phyloP scores from a whole-genome alignment of 2,888 invertebrate species.

The Brachycybe producta region DNA sequence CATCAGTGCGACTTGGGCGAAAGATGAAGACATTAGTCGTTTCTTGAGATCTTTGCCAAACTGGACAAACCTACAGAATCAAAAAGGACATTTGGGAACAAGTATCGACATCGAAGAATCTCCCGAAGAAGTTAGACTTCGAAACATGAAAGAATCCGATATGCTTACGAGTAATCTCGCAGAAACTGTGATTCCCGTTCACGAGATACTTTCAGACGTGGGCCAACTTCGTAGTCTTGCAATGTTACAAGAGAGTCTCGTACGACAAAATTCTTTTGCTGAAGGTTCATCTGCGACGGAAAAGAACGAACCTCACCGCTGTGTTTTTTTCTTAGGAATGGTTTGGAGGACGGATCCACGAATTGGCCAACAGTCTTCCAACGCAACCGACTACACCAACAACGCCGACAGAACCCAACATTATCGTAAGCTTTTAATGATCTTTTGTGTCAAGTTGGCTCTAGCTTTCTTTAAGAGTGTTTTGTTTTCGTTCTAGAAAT shows the following conservation, averaged over 20 bases:
- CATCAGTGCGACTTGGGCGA: conserved; percentile 76
- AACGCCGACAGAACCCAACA: conserved; percentile 9
- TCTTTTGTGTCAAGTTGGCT: background rate
- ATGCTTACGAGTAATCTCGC: conserved; percentile 83
- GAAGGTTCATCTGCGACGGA: background rate
- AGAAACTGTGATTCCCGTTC: conserved; percentile 67
- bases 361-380: conserved; percentile 45
- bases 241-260: conserved; percentile 82
- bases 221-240: conserved; percentile 69
- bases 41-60: conserved; percentile 37
- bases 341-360: conserved; percentile 55
- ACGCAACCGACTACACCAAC: conserved; percentile 25
- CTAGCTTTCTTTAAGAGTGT: background rate
- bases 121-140: conserved; percentile 59
- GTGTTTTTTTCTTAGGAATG: conserved; percentile 48
- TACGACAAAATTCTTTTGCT: conserved; percentile 33
- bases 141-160: conserved; percentile 78
- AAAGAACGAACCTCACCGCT: conserved; percentile 9
- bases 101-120: conserved; percentile 45
- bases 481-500: background rate
- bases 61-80: conserved; percentile 35
- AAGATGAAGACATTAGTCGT: conserved; percentile 86
- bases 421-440: conserved; percentile 8
- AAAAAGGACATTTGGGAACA: background rate
- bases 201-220: conserved; percentile 76